Percentiles rank a stretch among this genome's conserved stretches.
These are phyloP conservation scores for Philopedon plagiatum DNA, from an alignment of 2,888 invertebrate genomes.

Conservation along the genomic window DNA sequence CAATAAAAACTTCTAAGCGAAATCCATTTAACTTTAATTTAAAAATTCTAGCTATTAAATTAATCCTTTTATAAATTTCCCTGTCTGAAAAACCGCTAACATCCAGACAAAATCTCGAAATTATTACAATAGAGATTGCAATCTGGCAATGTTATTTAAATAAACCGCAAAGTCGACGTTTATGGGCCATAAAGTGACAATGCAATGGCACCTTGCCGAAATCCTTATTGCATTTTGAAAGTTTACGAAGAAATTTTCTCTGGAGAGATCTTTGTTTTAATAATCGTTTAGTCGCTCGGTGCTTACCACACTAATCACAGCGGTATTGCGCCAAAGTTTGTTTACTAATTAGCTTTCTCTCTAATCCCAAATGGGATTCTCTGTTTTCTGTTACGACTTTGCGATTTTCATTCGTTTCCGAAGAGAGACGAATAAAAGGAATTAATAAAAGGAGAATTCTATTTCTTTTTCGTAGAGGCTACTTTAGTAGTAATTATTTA, in stretches of 20 bases:
- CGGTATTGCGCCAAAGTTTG: slow-evolving; percentile 35
- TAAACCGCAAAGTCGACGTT: slow-evolving; percentile 48
- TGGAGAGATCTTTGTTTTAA: slow-evolving; percentile 43
- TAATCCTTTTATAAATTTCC: slow-evolving; percentile 1
- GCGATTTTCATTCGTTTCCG: background rate
- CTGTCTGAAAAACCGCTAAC: slow-evolving; percentile 3
- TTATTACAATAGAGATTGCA: slow-evolving; percentile 43
- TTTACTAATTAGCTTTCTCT: slow-evolving; percentile 31
- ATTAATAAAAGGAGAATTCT: too few species aligned
- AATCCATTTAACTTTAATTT: background rate
- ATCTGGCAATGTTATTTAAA: slow-evolving; percentile 45
- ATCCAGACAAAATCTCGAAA: slow-evolving; percentile 33
- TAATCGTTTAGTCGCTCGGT: slow-evolving; percentile 36
- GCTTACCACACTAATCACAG: slow-evolving; percentile 34
- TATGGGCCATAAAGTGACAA: slow-evolving; percentile 48
- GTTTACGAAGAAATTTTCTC: slow-evolving; percentile 36
- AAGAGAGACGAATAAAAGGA: background rate
- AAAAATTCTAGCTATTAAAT: slow-evolving; percentile 5
- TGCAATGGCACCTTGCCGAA: slow-evolving; percentile 40
- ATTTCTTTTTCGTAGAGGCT: too few species aligned
- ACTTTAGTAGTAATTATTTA: too few species aligned
- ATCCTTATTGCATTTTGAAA: slow-evolving; percentile 47
- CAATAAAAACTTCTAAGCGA: background rate
- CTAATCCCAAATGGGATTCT: background rate
- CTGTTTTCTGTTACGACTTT: background rate